phyloP scores from a whole-genome alignment of 2,888 invertebrate species.

The Uloborus plumipes region DNA sequence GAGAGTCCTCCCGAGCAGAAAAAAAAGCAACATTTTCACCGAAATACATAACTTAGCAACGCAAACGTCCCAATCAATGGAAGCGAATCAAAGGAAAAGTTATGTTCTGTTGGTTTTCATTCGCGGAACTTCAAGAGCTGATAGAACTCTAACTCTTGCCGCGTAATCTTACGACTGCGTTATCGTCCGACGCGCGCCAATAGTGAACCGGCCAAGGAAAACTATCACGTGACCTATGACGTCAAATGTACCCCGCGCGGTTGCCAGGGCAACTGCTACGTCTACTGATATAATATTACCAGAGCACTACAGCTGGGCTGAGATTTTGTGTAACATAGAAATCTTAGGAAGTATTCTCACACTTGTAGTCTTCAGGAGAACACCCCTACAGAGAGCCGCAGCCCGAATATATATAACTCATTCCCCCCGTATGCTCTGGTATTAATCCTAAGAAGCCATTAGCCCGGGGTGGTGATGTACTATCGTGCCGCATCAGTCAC shows the following conservation, averaged over 20 bases:
- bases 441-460: too few relatives aligned
- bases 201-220: conserved; percentile 47
- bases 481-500: too few relatives aligned
- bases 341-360: conserved; percentile 52
- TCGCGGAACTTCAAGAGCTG: conserved; percentile 1
- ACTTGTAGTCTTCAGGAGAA: conserved; percentile 1
- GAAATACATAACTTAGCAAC: too few relatives aligned
- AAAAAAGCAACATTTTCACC: too few relatives aligned
- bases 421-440: too few relatives aligned
- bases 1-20: too few relatives aligned
- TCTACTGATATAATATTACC: conserved; percentile 64
- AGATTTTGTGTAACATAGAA: conserved; percentile 48
- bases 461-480: too few relatives aligned
- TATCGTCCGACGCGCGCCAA: conserved; percentile 56
- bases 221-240: conserved; percentile 62
- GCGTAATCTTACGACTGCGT: conserved; percentile 45
- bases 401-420: too few relatives aligned
- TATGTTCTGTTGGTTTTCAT: neutral
- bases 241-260: conserved; percentile 62
- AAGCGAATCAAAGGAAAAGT: too few relatives aligned
- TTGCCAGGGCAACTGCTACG: conserved; percentile 64
- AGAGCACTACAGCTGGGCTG: conserved; percentile 52
- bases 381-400: too few relatives aligned
- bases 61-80: too few relatives aligned
- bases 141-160: conserved; percentile 27